Evolutionary conservation across 2,113 vertebrate species (phyloP), one percentile per base, ranked within the genome.

Genomic region (Calidris pygmaea): DNA sequence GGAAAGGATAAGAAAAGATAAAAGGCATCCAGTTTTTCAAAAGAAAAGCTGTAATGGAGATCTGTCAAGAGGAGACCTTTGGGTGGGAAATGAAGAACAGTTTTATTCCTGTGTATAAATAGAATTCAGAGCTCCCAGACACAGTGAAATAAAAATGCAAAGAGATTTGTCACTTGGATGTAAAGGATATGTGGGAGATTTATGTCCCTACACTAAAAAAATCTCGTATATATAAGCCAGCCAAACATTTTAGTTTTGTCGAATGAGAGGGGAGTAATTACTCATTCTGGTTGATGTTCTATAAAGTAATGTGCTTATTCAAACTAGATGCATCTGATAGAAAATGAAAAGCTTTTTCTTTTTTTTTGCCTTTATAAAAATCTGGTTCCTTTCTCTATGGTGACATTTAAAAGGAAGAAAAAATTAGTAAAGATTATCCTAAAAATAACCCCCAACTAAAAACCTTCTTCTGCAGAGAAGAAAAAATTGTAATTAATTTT

Each of bases 111-210:
- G 21, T 58, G 19, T 85, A 92, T 91, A 93, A 95, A 93, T 67
- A 91, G 86, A 92, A 95, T 90, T 90, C 79, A 89, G 89, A 86
- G 79, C 62, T 94, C 53, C 47, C 48, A 81, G 90, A 95, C 66
- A 70, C 5, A 81, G 11, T 70, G 74, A 85, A 79, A 75, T 87
- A 78, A 75, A 92, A 92, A 89, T 76, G 15, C 45, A 43, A 63
- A 86, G 34, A 79, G 52, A 88, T 85, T 85, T 89, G 82, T 87
- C 82, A 86, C 22, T 91, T 83, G 60, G 23, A 81, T 85, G 9
- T 75, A 90, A 75, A 75, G 58, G 43, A 78, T 76, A 62, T 27
- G 16, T 78, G 39, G 35, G 59, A 85, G 77, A 94, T 94, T 91
- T 94, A 83, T 94, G 60, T 88, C 24, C 21, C 59, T 80, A 41